Conservation (phyloP, 2,888 invertebrate genomes). For the Conus canariensis region DNA sequence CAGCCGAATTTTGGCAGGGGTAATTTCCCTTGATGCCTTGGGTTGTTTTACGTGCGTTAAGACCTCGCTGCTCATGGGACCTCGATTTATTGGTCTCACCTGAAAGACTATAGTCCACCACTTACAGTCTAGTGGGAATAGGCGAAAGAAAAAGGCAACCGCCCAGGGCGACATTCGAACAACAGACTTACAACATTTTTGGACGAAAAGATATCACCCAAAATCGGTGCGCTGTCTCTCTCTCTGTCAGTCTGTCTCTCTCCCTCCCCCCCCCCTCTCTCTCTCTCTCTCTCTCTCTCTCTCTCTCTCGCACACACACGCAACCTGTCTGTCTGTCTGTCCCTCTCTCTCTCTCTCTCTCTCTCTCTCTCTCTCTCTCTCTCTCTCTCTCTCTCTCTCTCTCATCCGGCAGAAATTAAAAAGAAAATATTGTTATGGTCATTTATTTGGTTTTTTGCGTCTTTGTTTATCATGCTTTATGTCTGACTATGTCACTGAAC, state of each 20-base stretch:
- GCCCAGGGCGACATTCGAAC: too few relatives aligned
- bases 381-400: conserved; percentile 12
- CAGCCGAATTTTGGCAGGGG: too few relatives aligned
- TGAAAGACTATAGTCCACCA: too few relatives aligned
- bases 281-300: conserved; percentile 5
- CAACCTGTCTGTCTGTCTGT: neutral
- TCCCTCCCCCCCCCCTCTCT: neutral
- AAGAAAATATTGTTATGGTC: neutral
- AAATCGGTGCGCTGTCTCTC: neutral
- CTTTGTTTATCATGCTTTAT: neutral
- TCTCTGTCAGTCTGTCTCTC: neutral
- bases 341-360: neutral
- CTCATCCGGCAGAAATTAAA: neutral
- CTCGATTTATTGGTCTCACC: too few relatives aligned
- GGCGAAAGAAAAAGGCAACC: too few relatives aligned
- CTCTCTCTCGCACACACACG: neutral
- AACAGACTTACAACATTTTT: too few relatives aligned
- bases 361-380: conserved; percentile 15
- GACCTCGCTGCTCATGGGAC: too few relatives aligned
- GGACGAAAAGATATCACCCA: too few relatives aligned
- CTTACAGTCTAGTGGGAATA: too few relatives aligned
- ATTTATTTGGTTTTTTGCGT: neutral
- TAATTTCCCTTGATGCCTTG: too few relatives aligned
- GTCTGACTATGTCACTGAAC: too few relatives aligned
- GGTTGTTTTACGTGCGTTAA: too few relatives aligned